Conservation (phyloP, 2,797 vertebrate species). For the Coendou prehensilis region DNA sequence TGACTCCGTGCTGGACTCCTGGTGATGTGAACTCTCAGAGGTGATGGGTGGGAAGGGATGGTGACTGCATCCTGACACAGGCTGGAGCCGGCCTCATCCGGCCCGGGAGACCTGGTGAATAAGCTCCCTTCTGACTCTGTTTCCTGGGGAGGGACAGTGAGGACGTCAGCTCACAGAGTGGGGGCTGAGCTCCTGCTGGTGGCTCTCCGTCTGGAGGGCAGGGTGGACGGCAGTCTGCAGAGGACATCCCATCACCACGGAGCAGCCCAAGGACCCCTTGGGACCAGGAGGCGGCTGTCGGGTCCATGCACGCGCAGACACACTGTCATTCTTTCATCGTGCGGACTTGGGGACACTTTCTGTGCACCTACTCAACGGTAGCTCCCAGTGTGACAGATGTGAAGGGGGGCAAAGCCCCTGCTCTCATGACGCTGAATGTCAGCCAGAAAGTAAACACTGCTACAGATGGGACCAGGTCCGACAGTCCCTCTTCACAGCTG, state of each 20-base stretch:
- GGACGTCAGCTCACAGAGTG: accelerated
- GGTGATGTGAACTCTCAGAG: neutral
- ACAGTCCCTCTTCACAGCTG: neutral
- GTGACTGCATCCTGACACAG: neutral
- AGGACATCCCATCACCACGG: neutral
- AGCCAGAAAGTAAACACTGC: neutral
- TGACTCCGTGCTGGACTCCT: too few relatives aligned
- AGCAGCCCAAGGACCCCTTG: neutral
- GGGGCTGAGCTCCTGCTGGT: neutral
- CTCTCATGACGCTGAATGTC: neutral
- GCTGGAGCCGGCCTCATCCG: neutral
- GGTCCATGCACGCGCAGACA: neutral
- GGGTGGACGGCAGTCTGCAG: neutral
- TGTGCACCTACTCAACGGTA: accelerated
- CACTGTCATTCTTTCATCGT: too few relatives aligned
- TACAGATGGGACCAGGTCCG: too few relatives aligned
- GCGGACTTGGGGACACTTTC: neutral
- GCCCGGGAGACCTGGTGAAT: accelerated
- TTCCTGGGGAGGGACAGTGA: too few relatives aligned
- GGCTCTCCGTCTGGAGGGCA: accelerated
- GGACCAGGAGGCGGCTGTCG: neutral
- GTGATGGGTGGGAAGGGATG: accelerated
- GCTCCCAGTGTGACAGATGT: accelerated
- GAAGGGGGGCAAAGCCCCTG: too few relatives aligned
- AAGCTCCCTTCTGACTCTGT: accelerated